phyloP scores from a whole-genome alignment of 2,113 vertebrate genomes.

The Saguinus midas region DNA sequence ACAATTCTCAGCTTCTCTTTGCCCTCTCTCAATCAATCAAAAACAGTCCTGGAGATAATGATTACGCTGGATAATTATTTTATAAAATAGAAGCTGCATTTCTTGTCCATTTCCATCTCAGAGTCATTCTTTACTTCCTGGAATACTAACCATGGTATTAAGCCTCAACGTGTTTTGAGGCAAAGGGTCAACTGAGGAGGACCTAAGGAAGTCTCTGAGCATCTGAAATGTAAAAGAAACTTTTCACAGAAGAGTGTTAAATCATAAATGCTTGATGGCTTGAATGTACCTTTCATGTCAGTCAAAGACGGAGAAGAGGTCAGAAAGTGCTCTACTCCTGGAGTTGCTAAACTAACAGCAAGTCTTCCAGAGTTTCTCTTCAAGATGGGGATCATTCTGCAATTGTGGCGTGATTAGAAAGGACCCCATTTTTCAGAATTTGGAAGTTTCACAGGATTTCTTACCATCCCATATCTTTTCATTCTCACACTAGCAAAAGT shows the following conservation, averaged over 20 bases:
- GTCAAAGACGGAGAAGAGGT: slow-evolving; percentile 52
- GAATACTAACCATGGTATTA: slow-evolving; percentile 79
- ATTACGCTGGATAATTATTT: slow-evolving; percentile 83
- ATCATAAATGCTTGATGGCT: slow-evolving; percentile 66
- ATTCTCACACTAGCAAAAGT: neutral
- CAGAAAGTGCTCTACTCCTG: neutral
- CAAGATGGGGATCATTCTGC: neutral
- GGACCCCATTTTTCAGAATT: neutral
- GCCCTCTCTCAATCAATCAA: slow-evolving; percentile 81
- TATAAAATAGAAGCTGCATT: slow-evolving; percentile 81
- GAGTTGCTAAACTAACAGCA: slow-evolving; percentile 40
- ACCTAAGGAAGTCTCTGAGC: slow-evolving; percentile 63
- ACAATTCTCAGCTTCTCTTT: slow-evolving; percentile 72
- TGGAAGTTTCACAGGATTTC: neutral
- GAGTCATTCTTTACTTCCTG: slow-evolving; percentile 69
- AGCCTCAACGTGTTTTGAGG: slow-evolving; percentile 79
- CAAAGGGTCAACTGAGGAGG: slow-evolving; percentile 74
- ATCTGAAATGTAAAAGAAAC: slow-evolving; percentile 81
- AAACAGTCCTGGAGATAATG: slow-evolving; percentile 83
- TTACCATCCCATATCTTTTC: neutral
- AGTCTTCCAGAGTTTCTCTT: neutral
- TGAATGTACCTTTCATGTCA: slow-evolving; percentile 56
- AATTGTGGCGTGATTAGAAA: neutral
- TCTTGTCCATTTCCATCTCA: slow-evolving; percentile 77
- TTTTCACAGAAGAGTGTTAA: slow-evolving; percentile 70